Evolutionary conservation across 2,113 vertebrate species (phyloP).

Genomic region (Tauraco erythrolophus): DNA sequence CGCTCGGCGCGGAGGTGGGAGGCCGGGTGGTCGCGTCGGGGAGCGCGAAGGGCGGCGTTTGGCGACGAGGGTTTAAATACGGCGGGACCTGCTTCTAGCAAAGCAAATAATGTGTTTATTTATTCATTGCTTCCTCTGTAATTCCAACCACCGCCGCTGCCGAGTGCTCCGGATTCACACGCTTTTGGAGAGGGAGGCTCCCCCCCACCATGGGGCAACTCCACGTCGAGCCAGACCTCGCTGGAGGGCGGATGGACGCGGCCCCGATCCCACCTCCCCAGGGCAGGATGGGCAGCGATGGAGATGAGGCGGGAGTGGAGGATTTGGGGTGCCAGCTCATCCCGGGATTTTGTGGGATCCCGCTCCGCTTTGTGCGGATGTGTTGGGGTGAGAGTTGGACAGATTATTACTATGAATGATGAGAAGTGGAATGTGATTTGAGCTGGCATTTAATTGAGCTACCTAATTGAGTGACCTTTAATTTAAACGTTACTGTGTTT

Average conservation of each 20-base stretch:
- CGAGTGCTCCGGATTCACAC: neutral
- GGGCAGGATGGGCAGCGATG: neutral
- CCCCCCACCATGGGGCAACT: neutral
- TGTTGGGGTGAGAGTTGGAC: neutral
- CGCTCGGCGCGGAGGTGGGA: neutral
- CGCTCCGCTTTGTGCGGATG: neutral
- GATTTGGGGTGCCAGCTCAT: fast-evolving
- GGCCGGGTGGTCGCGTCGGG: neutral
- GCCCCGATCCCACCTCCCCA: fast-evolving
- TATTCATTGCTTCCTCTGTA: neutral
- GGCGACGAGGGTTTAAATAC: neutral
- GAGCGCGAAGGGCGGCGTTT: neutral
- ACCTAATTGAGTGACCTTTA: neutral
- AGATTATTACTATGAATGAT: neutral
- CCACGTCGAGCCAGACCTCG: neutral
- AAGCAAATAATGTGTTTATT: neutral
- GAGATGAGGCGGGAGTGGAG: neutral
- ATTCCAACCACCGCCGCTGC: neutral
- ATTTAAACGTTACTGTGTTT: neutral
- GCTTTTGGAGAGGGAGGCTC: neutral
- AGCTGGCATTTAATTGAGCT: constrained; percentile 1
- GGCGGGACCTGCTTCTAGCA: neutral
- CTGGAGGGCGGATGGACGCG: neutral
- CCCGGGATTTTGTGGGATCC: fast-evolving
- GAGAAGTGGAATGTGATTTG: neutral